Evolutionary conservation across 2,888 invertebrate species (phyloP), one percentile per base, ranked within the genome.

Genomic region (Empis stercorea): DNA sequence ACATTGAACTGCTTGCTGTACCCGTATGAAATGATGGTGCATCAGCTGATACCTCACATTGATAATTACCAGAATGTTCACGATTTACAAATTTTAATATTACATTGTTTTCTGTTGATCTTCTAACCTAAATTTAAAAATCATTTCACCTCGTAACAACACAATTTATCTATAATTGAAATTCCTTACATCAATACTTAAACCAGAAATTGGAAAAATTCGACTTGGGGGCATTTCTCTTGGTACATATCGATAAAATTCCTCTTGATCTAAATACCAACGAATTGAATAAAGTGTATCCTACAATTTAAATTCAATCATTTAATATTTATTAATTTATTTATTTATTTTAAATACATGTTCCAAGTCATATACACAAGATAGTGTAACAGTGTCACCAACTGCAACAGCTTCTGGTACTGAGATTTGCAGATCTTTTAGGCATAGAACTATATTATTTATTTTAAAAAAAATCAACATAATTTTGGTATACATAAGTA

Each of bases 221-320:
- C 66, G 65, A 40, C 71, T 67, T 23, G 72, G 68, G 13, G 73
- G 73, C 17, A 61, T 59, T 53, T 72, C 72, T 49, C 71, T 72
- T 9, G 75, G 74, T 15, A 72, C 65, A 56, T 63, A 76, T 49
- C 74, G 68, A 61, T 74, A 76, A 61, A 76, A 76, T 60, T 76
- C 75, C 37, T 66, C 64, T 17, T 46, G 34, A 34, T 72, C 72
- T 53, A 71, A 66, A 62, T 74, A 75, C 75, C 76, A 76, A 61
- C 73, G 73, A 52, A 76, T 71, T 14, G 73, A 68, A 60, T 76
- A 76, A 30, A 76, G 64, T 23, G 55, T 53, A 16, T 55, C 55
- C 56, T 56, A 45, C 3, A 40, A 27, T 27, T 30, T 30, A 42
- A 14, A 42, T n/a, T n/a, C 7, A 34, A 3, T n/a, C 5, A 34